Evolutionary conservation across 2,113 vertebrate genomes (phyloP).

Genomic region (Irena cyanogastra): DNA sequence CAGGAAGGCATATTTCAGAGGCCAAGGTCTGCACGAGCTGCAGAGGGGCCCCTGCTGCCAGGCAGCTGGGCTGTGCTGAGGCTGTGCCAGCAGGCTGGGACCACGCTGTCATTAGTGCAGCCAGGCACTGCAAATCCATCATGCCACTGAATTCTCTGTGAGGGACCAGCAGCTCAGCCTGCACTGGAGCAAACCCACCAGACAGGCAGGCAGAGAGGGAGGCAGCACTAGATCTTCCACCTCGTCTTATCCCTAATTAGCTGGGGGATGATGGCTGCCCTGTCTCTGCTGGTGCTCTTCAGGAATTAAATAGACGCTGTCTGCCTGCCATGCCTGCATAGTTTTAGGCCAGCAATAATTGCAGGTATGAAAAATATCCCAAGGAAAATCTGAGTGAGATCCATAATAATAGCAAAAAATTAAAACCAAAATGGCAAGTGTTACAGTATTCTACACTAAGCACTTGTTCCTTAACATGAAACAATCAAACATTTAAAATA

Average conservation of each 20-base stretch:
- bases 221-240: not conserved
- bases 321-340: not conserved
- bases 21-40: not conserved
- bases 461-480: conserved; percentile 22
- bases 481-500: conserved; percentile 50
- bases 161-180: not conserved
- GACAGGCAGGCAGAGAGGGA: not conserved
- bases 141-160: not conserved
- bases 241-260: not conserved
- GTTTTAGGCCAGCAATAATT: not conserved
- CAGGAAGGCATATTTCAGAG: not conserved
- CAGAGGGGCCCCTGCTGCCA: not conserved
- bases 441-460: not conserved
- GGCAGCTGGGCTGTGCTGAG: not conserved
- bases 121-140: not conserved
- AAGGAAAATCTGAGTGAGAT: not conserved
- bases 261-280: not conserved
- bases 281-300: not conserved
- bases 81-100: not conserved
- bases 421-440: not conserved
- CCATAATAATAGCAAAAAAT: not conserved
- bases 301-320: not conserved
- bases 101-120: not conserved
- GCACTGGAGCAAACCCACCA: not conserved
- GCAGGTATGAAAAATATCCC: not conserved